Percentiles rank a stretch among this genome's conserved stretches.
Conservation (phyloP, 2,888 invertebrate genomes). For the Lithophane ornitopus region DNA sequence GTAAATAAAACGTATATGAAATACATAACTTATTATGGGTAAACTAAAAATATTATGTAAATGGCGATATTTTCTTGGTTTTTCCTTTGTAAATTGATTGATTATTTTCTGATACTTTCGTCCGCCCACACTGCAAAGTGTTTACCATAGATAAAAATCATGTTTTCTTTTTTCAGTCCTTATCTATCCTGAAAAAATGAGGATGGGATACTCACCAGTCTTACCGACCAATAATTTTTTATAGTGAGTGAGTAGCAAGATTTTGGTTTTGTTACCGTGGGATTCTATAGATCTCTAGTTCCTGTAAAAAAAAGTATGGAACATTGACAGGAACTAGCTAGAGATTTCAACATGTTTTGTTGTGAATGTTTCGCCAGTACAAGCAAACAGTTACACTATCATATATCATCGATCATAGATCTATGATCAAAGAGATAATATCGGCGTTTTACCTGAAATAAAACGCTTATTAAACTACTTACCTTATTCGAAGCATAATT, state of each 20-base stretch:
- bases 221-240: background rate
- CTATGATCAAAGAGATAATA: too few species aligned
- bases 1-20: constrained; percentile 13
- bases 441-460: too few species aligned
- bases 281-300: too few species aligned
- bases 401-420: too few species aligned
- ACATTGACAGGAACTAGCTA: too few species aligned
- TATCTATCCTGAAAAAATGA: background rate
- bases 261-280: too few species aligned
- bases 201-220: constrained; percentile 19
- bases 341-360: too few species aligned
- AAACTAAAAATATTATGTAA: constrained; percentile 44
- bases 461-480: too few species aligned
- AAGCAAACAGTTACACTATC: too few species aligned
- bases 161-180: background rate
- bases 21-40: constrained; percentile 42
- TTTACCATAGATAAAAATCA: constrained; percentile 53
- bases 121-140: constrained; percentile 69
- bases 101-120: constrained; percentile 63
- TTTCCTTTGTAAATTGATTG: constrained; percentile 65
- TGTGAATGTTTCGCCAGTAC: too few species aligned
- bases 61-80: constrained; percentile 49
- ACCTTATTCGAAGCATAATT: too few species aligned
- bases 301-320: too few species aligned
- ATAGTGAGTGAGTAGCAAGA: background rate